Evolutionary conservation across 2,797 vertebrate species (phyloP).

Genomic region (Anguilla marmorata): DNA sequence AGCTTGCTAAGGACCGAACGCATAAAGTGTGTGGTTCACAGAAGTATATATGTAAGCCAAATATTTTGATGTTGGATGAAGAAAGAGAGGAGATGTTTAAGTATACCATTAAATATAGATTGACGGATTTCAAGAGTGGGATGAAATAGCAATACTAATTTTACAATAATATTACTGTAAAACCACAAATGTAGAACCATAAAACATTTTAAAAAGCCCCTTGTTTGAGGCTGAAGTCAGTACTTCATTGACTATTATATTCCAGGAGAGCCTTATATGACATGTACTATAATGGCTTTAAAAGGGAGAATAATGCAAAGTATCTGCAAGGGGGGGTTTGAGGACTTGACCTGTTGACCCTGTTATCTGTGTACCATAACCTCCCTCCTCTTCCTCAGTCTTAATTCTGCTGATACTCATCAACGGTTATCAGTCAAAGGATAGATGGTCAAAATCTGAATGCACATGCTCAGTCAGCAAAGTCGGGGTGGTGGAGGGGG

Average conservation of each 20-base stretch:
- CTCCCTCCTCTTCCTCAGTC: too few relatives aligned
- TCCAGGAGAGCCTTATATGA: neutral
- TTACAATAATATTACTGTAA: too few relatives aligned
- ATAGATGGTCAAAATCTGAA: slow-evolving; percentile 52
- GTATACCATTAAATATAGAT: neutral
- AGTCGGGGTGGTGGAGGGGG: too few relatives aligned
- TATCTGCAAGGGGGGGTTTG: neutral
- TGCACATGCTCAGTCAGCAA: slow-evolving; percentile 47
- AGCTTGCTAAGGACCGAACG: neutral
- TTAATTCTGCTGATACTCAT: neutral
- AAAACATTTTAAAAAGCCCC: neutral
- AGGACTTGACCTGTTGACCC: too few relatives aligned
- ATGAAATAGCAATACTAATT: neutral
- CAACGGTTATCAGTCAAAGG: slow-evolving; percentile 41
- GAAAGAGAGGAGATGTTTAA: neutral
- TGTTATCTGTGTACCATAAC: neutral
- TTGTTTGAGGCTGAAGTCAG: neutral
- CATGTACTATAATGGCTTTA: neutral
- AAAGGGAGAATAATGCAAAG: neutral
- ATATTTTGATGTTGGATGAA: neutral
- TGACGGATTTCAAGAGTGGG: neutral
- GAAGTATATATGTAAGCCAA: neutral
- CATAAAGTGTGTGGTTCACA: neutral
- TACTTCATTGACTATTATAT: neutral
- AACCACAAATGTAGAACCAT: neutral